phyloP scores from a whole-genome alignment of 2,113 vertebrate species.

The Sander vitreus region DNA sequence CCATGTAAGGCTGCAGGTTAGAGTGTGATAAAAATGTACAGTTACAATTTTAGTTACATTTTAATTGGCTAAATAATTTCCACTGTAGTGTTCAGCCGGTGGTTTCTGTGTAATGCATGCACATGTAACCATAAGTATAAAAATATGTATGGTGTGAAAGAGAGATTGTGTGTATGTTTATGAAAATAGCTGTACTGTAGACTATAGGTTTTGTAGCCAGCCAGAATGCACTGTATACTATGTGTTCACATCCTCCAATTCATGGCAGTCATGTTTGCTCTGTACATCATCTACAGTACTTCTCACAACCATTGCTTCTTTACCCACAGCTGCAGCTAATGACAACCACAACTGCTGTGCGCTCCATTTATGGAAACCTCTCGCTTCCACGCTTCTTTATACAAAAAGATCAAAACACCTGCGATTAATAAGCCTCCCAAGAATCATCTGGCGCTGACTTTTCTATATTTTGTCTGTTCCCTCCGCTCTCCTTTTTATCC shows the following conservation, averaged over 20 bases:
- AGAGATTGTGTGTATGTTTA: not conserved
- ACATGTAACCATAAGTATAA: not conserved
- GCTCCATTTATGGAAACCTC: slow-evolving; percentile 43
- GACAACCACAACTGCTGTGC: slow-evolving; percentile 52
- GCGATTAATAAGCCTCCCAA: slow-evolving; percentile 71
- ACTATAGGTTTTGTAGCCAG: not conserved
- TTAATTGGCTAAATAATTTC: not conserved
- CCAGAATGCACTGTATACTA: not conserved
- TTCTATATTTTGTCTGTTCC: slow-evolving; percentile 82
- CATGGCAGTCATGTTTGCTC: not conserved
- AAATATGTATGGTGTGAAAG: slow-evolving; percentile 11
- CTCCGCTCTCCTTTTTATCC: slow-evolving; percentile 79
- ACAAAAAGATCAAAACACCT: slow-evolving; percentile 59
- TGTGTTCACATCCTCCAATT: not conserved
- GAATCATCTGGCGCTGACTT: slow-evolving; percentile 86
- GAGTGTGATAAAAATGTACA: not conserved
- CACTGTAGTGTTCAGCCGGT: not conserved
- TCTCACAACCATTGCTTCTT: slow-evolving; percentile 56
- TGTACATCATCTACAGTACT: not conserved
- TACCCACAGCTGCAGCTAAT: slow-evolving; percentile 70
- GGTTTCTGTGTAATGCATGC: slow-evolving; percentile 3
- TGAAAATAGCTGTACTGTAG: slow-evolving; percentile 26
- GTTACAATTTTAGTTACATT: not conserved
- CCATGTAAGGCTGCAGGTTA: not conserved
- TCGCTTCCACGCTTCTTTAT: slow-evolving; percentile 62